A percentile compares a stretch with the other conserved stretches of the same genome.
Conservation (phyloP, 2,888 invertebrate species). For the Cantharis rufa region DNA sequence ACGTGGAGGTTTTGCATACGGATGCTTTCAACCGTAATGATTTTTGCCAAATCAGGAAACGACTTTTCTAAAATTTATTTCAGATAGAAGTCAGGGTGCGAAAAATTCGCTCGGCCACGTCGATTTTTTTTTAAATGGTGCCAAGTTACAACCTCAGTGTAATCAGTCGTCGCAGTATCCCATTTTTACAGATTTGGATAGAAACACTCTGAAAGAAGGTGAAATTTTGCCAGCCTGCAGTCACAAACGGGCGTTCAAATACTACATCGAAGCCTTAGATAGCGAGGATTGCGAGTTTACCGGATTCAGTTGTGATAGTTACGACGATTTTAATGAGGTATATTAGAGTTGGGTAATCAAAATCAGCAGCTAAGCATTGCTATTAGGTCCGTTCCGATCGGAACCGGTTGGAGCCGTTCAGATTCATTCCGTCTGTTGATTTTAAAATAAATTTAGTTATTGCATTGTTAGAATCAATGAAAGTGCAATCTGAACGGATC, state of each 20-base stretch:
- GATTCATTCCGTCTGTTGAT: too few relatives aligned
- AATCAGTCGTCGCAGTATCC: constrained; percentile 40
- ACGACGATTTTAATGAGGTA: constrained; percentile 44
- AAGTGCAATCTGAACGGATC: too few relatives aligned
- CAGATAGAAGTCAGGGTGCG: constrained; percentile 52
- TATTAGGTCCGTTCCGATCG: too few relatives aligned
- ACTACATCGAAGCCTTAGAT: constrained; percentile 52
- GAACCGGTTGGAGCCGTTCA: too few relatives aligned
- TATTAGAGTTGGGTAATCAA: too few relatives aligned
- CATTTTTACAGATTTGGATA: constrained; percentile 42
- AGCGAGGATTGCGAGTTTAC: constrained; percentile 50
- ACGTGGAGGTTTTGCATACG: constrained; percentile 65
- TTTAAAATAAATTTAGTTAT: too few relatives aligned
- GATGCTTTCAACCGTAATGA: constrained; percentile 51
- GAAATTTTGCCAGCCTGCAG: constrained; percentile 53
- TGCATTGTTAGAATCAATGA: too few relatives aligned
- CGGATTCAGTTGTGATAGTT: constrained; percentile 49
- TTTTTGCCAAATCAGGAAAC: background rate
- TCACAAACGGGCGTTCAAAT: constrained; percentile 55
- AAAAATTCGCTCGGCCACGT: constrained; percentile 49
- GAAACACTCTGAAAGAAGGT: constrained; percentile 46
- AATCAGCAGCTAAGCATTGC: too few relatives aligned
- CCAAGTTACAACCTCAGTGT: constrained; percentile 52
- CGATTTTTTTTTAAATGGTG: constrained; percentile 55
- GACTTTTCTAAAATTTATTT: background rate